A percentile compares a stretch with the other conserved stretches of the same genome.
phyloP scores from a whole-genome alignment of 2,113 vertebrate genomes.

The Myotis brandtii region DNA sequence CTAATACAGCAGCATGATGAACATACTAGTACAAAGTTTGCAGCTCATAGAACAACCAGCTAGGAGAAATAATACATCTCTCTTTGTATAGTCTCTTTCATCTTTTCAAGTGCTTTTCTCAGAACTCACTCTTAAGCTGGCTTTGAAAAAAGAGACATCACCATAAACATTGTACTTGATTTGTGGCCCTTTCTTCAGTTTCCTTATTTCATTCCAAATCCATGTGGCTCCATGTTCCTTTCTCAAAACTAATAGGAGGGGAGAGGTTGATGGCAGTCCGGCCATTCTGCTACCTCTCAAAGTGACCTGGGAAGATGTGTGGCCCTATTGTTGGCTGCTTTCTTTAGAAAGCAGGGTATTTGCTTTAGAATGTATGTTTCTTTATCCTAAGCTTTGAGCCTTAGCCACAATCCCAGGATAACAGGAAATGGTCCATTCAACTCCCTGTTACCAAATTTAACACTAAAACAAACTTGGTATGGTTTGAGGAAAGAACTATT shows the following conservation, averaged over 20 bases:
- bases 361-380: conserved; percentile 13
- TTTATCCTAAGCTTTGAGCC: conserved; percentile 19
- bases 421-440: conserved; percentile 47
- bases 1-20: not conserved
- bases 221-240: not conserved
- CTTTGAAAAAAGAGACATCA: not conserved
- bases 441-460: conserved; percentile 65
- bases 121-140: not conserved
- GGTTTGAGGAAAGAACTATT: conserved; percentile 29
- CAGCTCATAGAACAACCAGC: not conserved
- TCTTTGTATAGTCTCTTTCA: not conserved
- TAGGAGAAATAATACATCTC: not conserved
- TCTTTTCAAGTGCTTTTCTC: not conserved
- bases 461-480: not conserved
- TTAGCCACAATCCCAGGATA: conserved; percentile 47
- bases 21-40: not conserved
- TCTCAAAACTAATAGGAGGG: not conserved
- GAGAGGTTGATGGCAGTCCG: not conserved
- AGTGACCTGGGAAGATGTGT: not conserved
- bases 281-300: not conserved
- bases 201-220: not conserved
- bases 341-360: conserved; percentile 16
- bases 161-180: not conserved
- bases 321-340: not conserved
- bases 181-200: not conserved